phyloP scores from a whole-genome alignment of 2,797 vertebrate genomes.

The Leptoclinus maculatus region DNA sequence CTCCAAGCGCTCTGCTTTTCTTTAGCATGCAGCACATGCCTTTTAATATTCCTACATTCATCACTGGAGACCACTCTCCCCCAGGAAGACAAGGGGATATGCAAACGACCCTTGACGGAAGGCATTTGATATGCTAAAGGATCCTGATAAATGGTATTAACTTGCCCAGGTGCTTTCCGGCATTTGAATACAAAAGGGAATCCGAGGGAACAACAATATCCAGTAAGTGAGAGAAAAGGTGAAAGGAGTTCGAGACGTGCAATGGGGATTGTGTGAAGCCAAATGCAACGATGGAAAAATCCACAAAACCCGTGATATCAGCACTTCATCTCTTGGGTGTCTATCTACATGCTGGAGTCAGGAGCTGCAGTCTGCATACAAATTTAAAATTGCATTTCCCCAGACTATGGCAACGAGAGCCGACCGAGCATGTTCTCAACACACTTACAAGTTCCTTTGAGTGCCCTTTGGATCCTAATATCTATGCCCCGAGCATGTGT shows the following conservation, averaged over 20 bases:
- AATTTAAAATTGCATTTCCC: slow-evolving; percentile 72
- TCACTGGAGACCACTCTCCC: slow-evolving; percentile 40
- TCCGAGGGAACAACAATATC: slow-evolving; percentile 43
- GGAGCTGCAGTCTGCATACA: slow-evolving; percentile 59
- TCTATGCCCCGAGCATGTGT: slow-evolving; percentile 55
- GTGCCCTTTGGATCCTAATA: slow-evolving; percentile 67
- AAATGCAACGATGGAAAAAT: slow-evolving; percentile 41
- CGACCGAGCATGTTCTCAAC: slow-evolving; percentile 48
- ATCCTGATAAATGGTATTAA: slow-evolving; percentile 77
- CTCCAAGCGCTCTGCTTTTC: background rate
- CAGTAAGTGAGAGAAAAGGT: slow-evolving; percentile 32
- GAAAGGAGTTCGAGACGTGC: background rate
- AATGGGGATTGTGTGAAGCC: slow-evolving; percentile 9
- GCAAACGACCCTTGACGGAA: slow-evolving; percentile 76
- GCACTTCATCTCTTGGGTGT: slow-evolving; percentile 44
- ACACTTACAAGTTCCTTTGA: slow-evolving; percentile 51
- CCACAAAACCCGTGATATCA: slow-evolving; percentile 48
- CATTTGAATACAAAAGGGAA: slow-evolving; percentile 56
- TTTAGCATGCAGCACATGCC: slow-evolving; percentile 49
- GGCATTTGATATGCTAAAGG: slow-evolving; percentile 79
- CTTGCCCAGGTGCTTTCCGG: slow-evolving; percentile 65
- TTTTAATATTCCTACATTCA: slow-evolving; percentile 53
- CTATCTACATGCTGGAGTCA: slow-evolving; percentile 40
- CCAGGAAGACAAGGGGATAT: slow-evolving; percentile 73
- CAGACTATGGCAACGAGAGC: slow-evolving; percentile 44